Conservation (phyloP, 2,888 invertebrate species). For the Nephrotoma flavescens region DNA sequence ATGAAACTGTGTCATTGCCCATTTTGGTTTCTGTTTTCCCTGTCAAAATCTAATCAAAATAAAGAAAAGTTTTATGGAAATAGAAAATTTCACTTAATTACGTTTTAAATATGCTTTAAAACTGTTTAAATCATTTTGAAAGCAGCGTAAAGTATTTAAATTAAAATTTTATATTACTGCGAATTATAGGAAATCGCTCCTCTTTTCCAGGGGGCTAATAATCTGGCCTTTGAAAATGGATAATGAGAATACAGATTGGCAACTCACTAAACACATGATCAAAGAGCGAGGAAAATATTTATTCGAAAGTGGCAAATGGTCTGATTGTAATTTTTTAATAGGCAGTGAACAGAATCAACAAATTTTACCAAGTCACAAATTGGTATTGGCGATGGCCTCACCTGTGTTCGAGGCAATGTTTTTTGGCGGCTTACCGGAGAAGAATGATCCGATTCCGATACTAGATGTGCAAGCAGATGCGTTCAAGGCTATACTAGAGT, state of each 20-base stretch:
- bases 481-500: constrained; percentile 66
- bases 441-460: constrained; percentile 61
- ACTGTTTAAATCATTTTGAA: background rate
- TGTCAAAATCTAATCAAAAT: background rate
- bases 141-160: background rate
- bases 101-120: background rate
- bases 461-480: constrained; percentile 76
- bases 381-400: constrained; percentile 72
- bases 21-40: background rate
- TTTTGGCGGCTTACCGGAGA: constrained; percentile 68
- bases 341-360: constrained; percentile 64
- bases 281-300: constrained; percentile 60
- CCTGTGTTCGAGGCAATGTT: constrained; percentile 85
- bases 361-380: constrained; percentile 58
- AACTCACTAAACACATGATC: constrained; percentile 52
- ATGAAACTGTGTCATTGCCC: background rate
- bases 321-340: constrained; percentile 69
- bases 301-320: constrained; percentile 67
- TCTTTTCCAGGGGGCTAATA: background rate
- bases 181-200: background rate
- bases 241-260: constrained; percentile 53
- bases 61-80: background rate
- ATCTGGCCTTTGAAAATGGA: constrained; percentile 29
- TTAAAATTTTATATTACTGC: background rate
- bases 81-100: background rate